A percentile compares a stretch with the other conserved stretches of the same genome.
Evolutionary conservation across 2,797 vertebrate genomes (phyloP).

Genomic region (Aselliscus stoliczkanus): DNA sequence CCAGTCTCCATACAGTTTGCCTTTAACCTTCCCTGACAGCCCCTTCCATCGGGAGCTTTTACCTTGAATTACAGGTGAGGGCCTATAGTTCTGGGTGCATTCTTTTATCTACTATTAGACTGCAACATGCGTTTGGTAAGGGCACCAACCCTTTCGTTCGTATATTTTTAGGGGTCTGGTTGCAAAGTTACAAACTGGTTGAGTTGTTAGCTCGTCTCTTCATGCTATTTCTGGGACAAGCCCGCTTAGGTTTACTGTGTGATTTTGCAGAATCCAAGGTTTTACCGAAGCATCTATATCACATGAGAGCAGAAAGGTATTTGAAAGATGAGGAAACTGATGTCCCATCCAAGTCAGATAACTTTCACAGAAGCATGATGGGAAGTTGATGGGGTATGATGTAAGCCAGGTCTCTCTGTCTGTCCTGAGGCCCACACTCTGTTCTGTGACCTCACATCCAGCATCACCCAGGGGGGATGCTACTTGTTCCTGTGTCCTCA

Average conservation of each 20-base stretch:
- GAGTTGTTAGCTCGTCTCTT: neutral
- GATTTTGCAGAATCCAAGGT: neutral
- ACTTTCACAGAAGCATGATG: accelerated
- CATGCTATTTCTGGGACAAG: neutral
- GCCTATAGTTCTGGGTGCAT: accelerated
- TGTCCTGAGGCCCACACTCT: neutral
- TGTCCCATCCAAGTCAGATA: neutral
- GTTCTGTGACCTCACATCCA: too few relatives aligned
- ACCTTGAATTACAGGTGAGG: neutral
- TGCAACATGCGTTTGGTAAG: neutral
- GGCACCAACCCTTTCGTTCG: neutral
- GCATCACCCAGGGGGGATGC: neutral
- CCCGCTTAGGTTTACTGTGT: neutral
- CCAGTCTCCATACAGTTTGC: neutral
- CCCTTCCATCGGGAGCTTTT: neutral
- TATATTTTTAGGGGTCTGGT: neutral
- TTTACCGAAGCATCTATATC: accelerated
- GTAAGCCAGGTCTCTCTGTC: neutral
- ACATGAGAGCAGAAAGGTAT: accelerated
- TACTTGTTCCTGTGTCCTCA: neutral
- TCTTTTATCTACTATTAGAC: neutral
- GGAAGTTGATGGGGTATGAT: neutral
- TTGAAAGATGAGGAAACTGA: accelerated
- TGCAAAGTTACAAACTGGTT: neutral
- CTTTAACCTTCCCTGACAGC: neutral